Evolutionary conservation across 1,140 invertebrate species (phyloP).

Genomic region (Micrasema longulum): DNA sequence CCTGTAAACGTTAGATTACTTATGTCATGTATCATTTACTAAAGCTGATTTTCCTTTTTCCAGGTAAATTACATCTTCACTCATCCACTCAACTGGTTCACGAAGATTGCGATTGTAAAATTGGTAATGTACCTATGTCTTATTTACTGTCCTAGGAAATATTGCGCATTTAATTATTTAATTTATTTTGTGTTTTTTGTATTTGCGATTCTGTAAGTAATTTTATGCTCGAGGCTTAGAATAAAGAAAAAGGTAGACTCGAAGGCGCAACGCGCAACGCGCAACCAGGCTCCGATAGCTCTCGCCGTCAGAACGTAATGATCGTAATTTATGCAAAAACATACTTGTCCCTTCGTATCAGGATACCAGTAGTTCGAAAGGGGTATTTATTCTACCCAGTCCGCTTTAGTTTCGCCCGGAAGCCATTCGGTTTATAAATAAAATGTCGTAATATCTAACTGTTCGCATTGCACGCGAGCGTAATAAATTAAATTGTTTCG

Average conservation of each 20-base stretch:
- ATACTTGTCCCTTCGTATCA: constrained; percentile 41
- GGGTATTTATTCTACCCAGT: constrained; percentile 23
- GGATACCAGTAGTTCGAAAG: constrained; percentile 31
- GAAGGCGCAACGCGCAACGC: no score
- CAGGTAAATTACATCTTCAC: constrained; percentile 1
- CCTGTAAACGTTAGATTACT: no score
- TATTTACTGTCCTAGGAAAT: no score
- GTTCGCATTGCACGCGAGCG: constrained; percentile 48
- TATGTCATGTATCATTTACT: no score
- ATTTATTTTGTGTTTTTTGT: no score
- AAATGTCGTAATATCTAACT: constrained; percentile 44
- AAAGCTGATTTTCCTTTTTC: constrained; percentile 6
- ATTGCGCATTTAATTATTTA: no score
- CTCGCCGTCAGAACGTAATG: constrained; percentile 30
- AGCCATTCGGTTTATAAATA: constrained; percentile 52
- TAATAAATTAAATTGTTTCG: constrained; percentile 46
- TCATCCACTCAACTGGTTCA: no score
- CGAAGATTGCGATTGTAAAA: no score
- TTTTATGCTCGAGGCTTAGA: constrained; percentile 29
- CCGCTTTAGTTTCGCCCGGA: constrained; percentile 46
- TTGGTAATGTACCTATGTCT: no score
- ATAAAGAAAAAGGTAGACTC: constrained; percentile 24
- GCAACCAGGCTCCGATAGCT: constrained; percentile 34
- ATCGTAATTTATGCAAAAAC: constrained; percentile 46
- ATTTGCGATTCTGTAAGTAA: no score